Base-by-base conservation (phyloP, 2,113 vertebrate species). In the Neodontobutis hainanensis region DNA sequence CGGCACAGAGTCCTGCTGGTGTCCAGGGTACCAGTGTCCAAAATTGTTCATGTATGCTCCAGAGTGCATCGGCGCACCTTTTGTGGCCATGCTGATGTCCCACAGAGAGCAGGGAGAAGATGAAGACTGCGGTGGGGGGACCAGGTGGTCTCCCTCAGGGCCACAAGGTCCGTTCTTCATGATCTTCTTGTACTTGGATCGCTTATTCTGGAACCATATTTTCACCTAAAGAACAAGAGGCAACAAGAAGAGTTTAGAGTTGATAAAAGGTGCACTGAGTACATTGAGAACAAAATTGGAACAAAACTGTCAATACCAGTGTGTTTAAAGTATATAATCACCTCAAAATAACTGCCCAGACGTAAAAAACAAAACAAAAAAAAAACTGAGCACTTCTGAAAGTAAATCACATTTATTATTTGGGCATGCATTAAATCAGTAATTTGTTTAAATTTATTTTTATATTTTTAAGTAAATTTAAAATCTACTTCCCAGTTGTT, bases 161-260 rank as follows among this genome's bases (percentile, higher is more conserved):
- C 11, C 89, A 2, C 91, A 82, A 0, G 93, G 90, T 51, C 94
- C 94, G 8, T 95, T 95, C 85, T 95, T 96, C 94, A 95, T 88
- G 58, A 98, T 94, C 87, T 97, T 98, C 91, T 98, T 98, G 89
- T 95, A 97, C 84, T 98, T 92, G 58, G 91, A 92, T 3, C 91
- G 84, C 45, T 92, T 92, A 85, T 92, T 92, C 60, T 92, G 91
- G 90, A 98, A 97, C 95, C 95, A 97, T 83, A 98, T 97, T 84
- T 98, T 97, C 16, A 97, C 96, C 96, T 97, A 60, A 0, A 75
- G 27, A 56, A 56, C 8, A 52, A 9, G 32, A 15, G 47, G 35
- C 34, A 38, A 8, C 14, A 7, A n/a, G 35, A 11, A 63, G 2
- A 62, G 16, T 7, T 44, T 16, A 59, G 14, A 8, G n/a, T 11